phyloP scores from a whole-genome alignment of 2,797 vertebrate genomes.

The Anguilla marmorata region DNA sequence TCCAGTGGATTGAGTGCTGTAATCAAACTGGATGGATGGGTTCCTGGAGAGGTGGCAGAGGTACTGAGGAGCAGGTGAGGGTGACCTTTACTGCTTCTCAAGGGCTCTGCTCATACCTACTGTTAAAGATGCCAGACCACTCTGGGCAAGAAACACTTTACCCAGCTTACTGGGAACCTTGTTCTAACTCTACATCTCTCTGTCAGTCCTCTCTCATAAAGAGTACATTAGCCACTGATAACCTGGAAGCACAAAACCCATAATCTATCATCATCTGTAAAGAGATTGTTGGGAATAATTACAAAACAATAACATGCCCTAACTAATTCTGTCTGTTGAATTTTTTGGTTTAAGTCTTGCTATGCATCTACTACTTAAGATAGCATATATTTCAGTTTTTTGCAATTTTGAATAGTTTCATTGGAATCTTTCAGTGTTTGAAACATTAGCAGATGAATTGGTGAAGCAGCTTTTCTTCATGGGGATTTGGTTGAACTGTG shows the following conservation, averaged over 20 bases:
- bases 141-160: not conserved
- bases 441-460: not conserved
- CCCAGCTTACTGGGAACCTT: not conserved
- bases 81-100: not conserved
- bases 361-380: not conserved
- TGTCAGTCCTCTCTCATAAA: not conserved
- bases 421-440: not conserved
- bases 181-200: not conserved
- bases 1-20: conserved; percentile 16
- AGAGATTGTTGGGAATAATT: not conserved
- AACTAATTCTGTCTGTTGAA: not conserved
- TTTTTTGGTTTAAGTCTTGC: not conserved
- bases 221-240: not conserved
- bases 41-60: not conserved
- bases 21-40: conserved; percentile 20
- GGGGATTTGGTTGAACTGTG: too few relatives aligned
- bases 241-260: not conserved
- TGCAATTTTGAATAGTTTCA: not conserved
- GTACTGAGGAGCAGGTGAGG: conserved; percentile 1
- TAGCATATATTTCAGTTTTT: not conserved
- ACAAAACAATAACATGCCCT: not conserved
- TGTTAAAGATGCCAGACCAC: not conserved
- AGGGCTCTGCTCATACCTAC: not conserved
- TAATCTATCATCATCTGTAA: not conserved
- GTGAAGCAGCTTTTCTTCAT: too few relatives aligned